Evolutionary conservation across 2,888 invertebrate species (phyloP), one percentile per base, ranked within the genome.

Genomic region (Aelia acuminata): DNA sequence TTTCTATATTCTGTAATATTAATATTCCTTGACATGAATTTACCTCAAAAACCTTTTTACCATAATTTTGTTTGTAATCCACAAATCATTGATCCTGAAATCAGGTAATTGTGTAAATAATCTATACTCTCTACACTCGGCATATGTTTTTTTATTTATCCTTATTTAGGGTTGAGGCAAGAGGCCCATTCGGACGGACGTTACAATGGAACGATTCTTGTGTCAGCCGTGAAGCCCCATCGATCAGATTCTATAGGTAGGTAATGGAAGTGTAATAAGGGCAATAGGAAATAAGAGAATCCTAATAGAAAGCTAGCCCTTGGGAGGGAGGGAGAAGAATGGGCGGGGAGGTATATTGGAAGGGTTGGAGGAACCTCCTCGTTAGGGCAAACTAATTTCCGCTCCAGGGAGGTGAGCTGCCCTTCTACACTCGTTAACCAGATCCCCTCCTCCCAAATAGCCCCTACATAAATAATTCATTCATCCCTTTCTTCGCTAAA

Each of bases 381-480:
- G 63, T 70, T 70, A 70, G 63, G 63, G 31, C 63, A 70, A 70
- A 70, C 63, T 70, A 70, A 70, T 70, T 70, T 70, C 63, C 63
- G 31, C 35, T 35, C 63, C 7, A 8, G 53, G 53, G 53, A 53
- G 53, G 53, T 70, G 63, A 70, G 63, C 63, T 35, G 18, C 63
- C 63, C 10, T 70, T 70, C 63, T 70, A 70, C 63, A 70, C 63
- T 70, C 63, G 18, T 70, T 70, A 70, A 35, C 63, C 63, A 31
- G 35, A 18, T 70, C 63, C 57, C 57, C 63, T 70, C 63, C 63
- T 35, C 13, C 26, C 57, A 57, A 57, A 57, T 57, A 57, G 57
- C 63, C 63, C 63, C 63, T 70, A 70, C 63, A 70, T 70, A 70
- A 70, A 70, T 70, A 70, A 70, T 70, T 70, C 63, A 70, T 70